Evolutionary conservation across 23 tunicate species (phyloP).

Genomic region (Botrylloides violaceus): DNA sequence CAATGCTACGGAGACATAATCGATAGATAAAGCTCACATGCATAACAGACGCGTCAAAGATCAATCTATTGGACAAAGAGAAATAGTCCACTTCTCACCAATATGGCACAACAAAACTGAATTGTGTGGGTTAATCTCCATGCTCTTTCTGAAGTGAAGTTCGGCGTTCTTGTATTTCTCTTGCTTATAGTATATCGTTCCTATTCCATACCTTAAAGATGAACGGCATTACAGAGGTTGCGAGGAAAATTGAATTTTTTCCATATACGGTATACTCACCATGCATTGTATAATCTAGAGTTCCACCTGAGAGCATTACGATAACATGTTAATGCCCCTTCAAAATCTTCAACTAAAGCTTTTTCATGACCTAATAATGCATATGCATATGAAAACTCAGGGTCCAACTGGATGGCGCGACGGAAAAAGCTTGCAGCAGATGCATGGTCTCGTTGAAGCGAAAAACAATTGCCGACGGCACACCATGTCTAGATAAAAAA

Average conservation of each 20-base stretch:
- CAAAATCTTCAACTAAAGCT: constrained; percentile 65
- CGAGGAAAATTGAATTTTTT: no score
- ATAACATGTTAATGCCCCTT: constrained; percentile 79
- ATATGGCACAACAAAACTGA: constrained; percentile 76
- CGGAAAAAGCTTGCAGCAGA: constrained; percentile 67
- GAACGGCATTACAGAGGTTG: not conserved
- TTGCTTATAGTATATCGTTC: constrained; percentile 74
- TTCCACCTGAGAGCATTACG: constrained; percentile 66
- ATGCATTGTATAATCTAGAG: constrained; percentile 75
- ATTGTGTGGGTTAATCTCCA: constrained; percentile 57
- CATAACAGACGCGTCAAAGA: no score
- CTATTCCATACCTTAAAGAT: constrained; percentile 84
- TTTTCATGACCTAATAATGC: constrained; percentile 89
- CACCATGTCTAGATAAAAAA: constrained; percentile 75
- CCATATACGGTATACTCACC: no score
- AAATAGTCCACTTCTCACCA: no score
- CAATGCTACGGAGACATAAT: no score
- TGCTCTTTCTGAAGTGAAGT: constrained; percentile 56
- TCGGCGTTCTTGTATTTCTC: constrained; percentile 80
- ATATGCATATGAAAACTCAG: constrained; percentile 74
- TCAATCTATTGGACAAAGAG: no score
- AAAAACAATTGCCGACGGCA: constrained; percentile 85
- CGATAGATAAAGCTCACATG: no score
- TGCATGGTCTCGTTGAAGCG: constrained; percentile 79
- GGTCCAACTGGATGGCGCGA: constrained; percentile 83